phyloP scores from a whole-genome alignment of 2,113 vertebrate genomes.

The Amblyornis subalaris region DNA sequence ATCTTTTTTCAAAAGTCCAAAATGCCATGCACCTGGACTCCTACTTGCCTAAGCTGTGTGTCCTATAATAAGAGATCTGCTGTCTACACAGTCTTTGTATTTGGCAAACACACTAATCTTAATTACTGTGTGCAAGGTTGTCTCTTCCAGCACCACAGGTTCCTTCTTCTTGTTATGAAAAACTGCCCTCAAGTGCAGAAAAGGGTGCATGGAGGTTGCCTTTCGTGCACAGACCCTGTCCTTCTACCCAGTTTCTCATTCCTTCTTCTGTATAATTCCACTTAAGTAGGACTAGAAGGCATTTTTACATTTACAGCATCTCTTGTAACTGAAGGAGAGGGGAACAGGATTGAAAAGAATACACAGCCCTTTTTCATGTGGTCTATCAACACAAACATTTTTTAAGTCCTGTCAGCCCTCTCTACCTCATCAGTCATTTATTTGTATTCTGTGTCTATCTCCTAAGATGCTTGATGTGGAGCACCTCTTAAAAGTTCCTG shows the following conservation, averaged over 20 bases:
- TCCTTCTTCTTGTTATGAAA: background rate
- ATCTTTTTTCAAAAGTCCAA: slow-evolving; percentile 11
- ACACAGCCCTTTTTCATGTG: background rate
- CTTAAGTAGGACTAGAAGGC: background rate
- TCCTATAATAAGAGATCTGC: background rate
- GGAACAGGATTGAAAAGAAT: background rate
- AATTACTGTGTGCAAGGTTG: background rate
- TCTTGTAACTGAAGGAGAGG: background rate
- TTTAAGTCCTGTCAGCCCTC: background rate
- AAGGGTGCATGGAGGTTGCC: background rate
- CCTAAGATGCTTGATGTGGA: background rate
- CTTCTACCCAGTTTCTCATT: background rate
- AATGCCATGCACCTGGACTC: background rate
- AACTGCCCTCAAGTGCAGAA: background rate
- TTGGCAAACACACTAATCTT: slow-evolving; percentile 13
- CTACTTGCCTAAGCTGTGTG: background rate
- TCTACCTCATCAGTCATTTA: background rate
- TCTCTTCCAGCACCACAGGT: background rate
- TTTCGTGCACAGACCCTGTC: background rate
- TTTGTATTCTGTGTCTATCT: background rate
- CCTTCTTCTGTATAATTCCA: background rate
- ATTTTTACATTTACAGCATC: background rate
- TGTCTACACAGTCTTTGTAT: background rate
- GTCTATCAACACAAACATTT: background rate
- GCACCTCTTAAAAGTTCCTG: background rate